Conservation (phyloP, 2,888 invertebrate species). For the Linyphia triangularis region DNA sequence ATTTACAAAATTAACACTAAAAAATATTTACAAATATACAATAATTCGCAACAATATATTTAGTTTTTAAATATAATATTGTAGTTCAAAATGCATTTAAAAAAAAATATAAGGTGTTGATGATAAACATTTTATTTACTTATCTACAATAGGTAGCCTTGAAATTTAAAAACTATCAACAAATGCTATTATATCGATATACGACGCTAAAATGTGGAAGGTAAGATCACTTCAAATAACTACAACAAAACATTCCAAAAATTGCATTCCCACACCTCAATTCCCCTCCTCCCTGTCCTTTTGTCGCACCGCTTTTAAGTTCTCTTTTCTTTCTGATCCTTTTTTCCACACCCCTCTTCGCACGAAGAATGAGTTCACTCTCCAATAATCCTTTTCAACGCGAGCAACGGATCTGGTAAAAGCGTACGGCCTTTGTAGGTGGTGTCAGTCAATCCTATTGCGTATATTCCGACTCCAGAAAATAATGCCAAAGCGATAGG, state of each 20-base stretch:
- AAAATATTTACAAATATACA: no score
- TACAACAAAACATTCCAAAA: neutral
- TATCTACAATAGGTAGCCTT: no score
- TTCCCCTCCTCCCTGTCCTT: no score
- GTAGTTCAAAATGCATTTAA: no score
- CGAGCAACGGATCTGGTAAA: slow-evolving; percentile 21
- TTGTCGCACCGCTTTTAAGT: neutral
- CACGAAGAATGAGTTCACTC: neutral
- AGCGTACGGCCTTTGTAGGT: slow-evolving; percentile 39
- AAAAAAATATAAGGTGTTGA: no score
- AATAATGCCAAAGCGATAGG: slow-evolving; percentile 47
- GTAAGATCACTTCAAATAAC: slow-evolving; percentile 46
- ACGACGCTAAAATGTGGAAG: neutral
- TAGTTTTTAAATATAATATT: no score
- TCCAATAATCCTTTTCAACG: slow-evolving; percentile 51
- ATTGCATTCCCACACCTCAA: neutral
- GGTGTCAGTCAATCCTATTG: slow-evolving; percentile 53
- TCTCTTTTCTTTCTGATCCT: neutral
- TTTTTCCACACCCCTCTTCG: neutral
- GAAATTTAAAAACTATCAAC: no score
- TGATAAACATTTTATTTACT: no score
- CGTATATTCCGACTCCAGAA: slow-evolving; percentile 52
- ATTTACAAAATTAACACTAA: no score
- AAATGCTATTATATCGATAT: no score
- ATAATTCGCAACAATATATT: no score